phyloP scores from a whole-genome alignment of 2,888 invertebrate genomes.

The Acanthopleura granulata region DNA sequence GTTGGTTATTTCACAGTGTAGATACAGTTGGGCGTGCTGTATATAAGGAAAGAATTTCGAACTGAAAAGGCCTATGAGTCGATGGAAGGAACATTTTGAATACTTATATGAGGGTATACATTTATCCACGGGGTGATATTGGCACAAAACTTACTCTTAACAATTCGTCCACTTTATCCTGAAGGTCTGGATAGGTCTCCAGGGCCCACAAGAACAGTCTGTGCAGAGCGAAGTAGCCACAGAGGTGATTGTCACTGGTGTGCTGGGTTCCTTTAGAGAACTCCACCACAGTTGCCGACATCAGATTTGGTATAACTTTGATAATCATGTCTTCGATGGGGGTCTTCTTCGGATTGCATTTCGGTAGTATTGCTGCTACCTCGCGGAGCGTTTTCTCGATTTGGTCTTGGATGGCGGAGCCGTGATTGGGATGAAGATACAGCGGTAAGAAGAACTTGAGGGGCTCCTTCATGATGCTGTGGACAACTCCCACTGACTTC shows the following conservation, averaged over 20 bases:
- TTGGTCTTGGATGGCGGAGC: slow-evolving; percentile 41
- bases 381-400: slow-evolving; percentile 48
- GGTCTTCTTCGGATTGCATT: slow-evolving; percentile 47
- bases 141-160: slow-evolving; percentile 41
- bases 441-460: slow-evolving; percentile 55
- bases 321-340: slow-evolving; percentile 51
- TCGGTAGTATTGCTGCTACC: slow-evolving; percentile 46
- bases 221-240: slow-evolving; percentile 58
- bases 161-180: slow-evolving; percentile 41
- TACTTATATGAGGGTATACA: too few species aligned
- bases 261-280: slow-evolving; percentile 62
- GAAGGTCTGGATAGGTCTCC: slow-evolving; percentile 52
- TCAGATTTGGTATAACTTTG: slow-evolving; percentile 55
- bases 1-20: too few species aligned
- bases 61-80: too few species aligned
- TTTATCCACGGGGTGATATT: too few species aligned
- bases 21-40: too few species aligned
- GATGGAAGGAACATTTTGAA: too few species aligned
- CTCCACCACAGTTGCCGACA: slow-evolving; percentile 60
- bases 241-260: slow-evolving; percentile 58
- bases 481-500: slow-evolving; percentile 46
- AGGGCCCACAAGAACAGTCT: slow-evolving; percentile 56
- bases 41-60: too few species aligned
- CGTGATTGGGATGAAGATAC: slow-evolving; percentile 52
- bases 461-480: slow-evolving; percentile 58